Evolutionary conservation across 2,113 vertebrate species (phyloP).

Genomic region (Lanius ludovicianus): DNA sequence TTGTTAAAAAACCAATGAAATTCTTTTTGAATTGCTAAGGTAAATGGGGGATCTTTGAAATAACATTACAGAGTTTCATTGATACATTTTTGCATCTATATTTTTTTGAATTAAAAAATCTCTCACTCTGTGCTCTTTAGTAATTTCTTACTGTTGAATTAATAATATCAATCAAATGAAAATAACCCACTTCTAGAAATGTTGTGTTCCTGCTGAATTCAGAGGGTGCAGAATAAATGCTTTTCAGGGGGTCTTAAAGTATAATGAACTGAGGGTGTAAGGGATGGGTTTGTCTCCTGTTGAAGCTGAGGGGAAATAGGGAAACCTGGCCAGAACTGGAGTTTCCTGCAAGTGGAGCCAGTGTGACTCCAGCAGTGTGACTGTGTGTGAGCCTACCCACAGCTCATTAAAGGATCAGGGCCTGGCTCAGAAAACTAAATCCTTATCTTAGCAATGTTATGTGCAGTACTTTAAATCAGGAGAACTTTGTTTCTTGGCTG

Average conservation of each 20-base stretch:
- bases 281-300: not conserved
- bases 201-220: not conserved
- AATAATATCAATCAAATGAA: not conserved
- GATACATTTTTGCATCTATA: not conserved
- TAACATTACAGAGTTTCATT: not conserved
- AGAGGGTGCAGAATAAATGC: not conserved
- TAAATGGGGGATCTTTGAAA: not conserved
- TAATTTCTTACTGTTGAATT: not conserved
- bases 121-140: not conserved
- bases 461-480: not conserved
- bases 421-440: slow-evolving; percentile 21
- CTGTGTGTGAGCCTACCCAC: not conserved
- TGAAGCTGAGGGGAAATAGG: not conserved
- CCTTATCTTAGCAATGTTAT: slow-evolving; percentile 38
- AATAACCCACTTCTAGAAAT: not conserved
- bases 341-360: not conserved
- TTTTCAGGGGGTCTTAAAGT: not conserved
- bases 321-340: not conserved
- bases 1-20: not conserved
- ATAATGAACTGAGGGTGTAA: not conserved
- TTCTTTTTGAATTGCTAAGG: not conserved
- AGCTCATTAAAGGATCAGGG: slow-evolving; percentile 49
- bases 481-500: slow-evolving; percentile 56
- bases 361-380: not conserved
- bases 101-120: not conserved